phyloP scores from a whole-genome alignment of 2,113 vertebrate species.

The Salvelinus fontinalis region DNA sequence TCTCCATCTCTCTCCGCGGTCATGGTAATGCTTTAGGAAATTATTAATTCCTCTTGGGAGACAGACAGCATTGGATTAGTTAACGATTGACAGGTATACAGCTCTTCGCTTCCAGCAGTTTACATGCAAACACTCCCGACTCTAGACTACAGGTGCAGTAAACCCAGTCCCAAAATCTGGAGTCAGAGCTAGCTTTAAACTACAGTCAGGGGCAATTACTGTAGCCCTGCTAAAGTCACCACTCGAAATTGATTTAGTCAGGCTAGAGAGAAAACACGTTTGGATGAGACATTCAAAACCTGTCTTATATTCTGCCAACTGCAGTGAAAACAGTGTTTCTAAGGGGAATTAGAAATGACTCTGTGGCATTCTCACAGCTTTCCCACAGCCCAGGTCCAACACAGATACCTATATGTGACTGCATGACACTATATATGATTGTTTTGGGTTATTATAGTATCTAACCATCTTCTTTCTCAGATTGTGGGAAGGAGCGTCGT shows the following conservation, averaged over 20 bases:
- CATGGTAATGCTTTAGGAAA: neutral
- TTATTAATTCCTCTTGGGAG: slow-evolving; percentile 14
- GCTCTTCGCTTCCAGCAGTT: neutral
- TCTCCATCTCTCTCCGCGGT: slow-evolving; percentile 5
- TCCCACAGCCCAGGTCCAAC: neutral
- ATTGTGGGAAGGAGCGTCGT: slow-evolving; percentile 12
- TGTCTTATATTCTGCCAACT: neutral
- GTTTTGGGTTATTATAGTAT: neutral
- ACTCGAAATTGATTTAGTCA: neutral
- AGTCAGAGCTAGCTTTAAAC: too few species aligned
- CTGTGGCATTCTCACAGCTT: neutral
- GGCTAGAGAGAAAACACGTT: neutral
- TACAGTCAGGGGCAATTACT: slow-evolving; percentile 4
- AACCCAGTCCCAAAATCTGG: neutral
- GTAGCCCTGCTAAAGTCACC: neutral
- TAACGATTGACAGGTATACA: slow-evolving; percentile 20
- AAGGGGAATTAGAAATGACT: neutral
- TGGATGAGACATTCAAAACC: slow-evolving; percentile 7
- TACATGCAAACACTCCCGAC: slow-evolving; percentile 6
- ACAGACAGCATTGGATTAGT: slow-evolving; percentile 24
- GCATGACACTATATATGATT: neutral
- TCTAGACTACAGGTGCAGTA: slow-evolving; percentile 30
- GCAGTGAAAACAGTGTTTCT: neutral
- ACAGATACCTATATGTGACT: neutral
- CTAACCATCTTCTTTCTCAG: neutral